phyloP scores from a whole-genome alignment of 2,797 vertebrate genomes.

The Girardinus metallicus region DNA sequence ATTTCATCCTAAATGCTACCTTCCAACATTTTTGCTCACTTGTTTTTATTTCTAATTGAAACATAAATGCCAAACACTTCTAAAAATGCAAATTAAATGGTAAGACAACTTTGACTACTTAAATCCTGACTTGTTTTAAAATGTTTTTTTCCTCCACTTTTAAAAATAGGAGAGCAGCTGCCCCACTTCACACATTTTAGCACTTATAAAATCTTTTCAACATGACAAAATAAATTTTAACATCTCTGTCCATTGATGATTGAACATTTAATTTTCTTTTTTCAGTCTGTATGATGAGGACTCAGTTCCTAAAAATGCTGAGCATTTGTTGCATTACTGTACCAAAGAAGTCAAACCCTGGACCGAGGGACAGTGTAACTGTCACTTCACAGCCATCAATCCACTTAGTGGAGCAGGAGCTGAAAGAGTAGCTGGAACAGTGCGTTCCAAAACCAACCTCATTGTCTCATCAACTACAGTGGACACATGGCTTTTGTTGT shows the following conservation, averaged over 20 bases:
- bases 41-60: neutral
- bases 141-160: neutral
- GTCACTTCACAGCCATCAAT: conserved; percentile 54
- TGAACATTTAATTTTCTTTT: neutral
- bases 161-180: too few relatives aligned
- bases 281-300: neutral
- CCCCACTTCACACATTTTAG: too few relatives aligned
- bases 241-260: neutral
- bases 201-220: too few relatives aligned
- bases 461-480: conserved; percentile 38
- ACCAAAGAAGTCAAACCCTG: conserved; percentile 51
- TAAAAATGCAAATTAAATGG: neutral
- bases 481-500: conserved; percentile 55
- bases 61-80: neutral
- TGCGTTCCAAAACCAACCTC: conserved; percentile 55
- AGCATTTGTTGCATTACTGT: conserved; percentile 39
- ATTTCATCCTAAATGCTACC: neutral
- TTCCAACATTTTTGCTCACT: neutral
- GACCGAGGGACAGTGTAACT: conserved; percentile 47
- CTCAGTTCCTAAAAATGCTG: conserved; percentile 7
- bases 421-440: conserved; percentile 66
- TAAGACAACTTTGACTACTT: neutral
- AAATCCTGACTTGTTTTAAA: neutral
- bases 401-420: conserved; percentile 41
- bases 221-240: neutral